Evolutionary conservation across 2,888 invertebrate genomes (phyloP).

Genomic region (Caenorhabditis imperialis): DNA sequence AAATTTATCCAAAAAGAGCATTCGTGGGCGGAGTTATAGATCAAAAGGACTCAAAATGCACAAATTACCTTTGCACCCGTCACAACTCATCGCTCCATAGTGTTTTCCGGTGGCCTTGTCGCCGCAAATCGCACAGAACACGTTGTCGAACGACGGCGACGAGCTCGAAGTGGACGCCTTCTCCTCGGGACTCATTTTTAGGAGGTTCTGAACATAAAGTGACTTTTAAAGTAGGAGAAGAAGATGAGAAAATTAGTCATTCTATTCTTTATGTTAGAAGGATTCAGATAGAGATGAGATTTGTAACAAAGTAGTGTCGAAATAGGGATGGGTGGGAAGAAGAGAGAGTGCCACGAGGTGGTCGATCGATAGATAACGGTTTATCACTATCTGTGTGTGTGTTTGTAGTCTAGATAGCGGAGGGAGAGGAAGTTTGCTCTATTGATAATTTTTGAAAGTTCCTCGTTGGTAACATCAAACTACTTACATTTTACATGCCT

Average conservation of each 20-base stretch:
- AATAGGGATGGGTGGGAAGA: neutral
- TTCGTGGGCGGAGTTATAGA: no score
- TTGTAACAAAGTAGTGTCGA: no score
- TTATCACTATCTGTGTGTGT: conserved; percentile 24
- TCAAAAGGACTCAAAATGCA: no score
- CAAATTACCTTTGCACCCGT: conserved; percentile 76
- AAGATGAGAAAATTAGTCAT: conserved; percentile 5
- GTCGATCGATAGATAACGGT: conserved; percentile 49
- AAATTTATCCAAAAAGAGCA: no score
- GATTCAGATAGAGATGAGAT: no score
- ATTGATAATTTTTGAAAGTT: no score
- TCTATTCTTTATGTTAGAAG: no score
- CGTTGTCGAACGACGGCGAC: conserved; percentile 44
- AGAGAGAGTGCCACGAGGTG: conserved; percentile 40
- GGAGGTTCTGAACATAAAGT: no score
- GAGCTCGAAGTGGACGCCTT: conserved; percentile 22
- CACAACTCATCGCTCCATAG: conserved; percentile 74
- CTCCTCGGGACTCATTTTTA: conserved; percentile 29
- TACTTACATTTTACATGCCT: no score
- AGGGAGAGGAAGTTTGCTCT: no score
- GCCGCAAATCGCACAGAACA: conserved; percentile 70
- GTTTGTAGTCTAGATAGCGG: no score
- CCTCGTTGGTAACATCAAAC: no score
- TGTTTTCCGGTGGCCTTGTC: conserved; percentile 77
- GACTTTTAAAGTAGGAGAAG: neutral